Base-by-base conservation (phyloP, 2,888 invertebrate species). In the Zootermopsis nevadensis region DNA sequence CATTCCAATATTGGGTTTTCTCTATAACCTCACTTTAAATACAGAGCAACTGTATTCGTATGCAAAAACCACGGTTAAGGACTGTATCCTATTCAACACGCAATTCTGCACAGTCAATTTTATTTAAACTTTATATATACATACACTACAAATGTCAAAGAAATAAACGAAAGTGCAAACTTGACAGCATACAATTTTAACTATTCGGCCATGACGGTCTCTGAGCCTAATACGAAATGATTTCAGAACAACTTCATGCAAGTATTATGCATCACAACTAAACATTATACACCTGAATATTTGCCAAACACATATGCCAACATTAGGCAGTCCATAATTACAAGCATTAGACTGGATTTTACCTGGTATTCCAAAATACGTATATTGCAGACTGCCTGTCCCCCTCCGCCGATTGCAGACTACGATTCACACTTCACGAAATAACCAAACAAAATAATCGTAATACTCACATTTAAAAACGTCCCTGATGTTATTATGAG, bases 381-480 rank as follows among this genome's bases (percentile, higher is more conserved):
- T 80, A 66, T 66, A 80, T 80, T 66, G 80, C 60, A 55, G 82
- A 74, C 31, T 74, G 60, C 55, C 74, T 76, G 42, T 74, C 33
- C 74, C 82, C 35, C 69, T 82, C 82, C 74, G 82, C 74, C 83
- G 55, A 67, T 30, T 55, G 72, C 77, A 79, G 35, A 24, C 48
- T 81, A 42, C 53, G 53, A 35, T 48, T 30, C 55, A 48, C 74
- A 15, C 35, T 10, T 76, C 24, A 19, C 69, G 35, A 38, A 80
- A 69, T 80, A 31, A 38, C 35, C 12, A 19, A 66, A 79, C 66
- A 15, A 79, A 55, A 79, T 60, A 79, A 79, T 24, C 33, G 30
- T 10, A 35, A 80, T 84, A 85, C 83, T 86, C 77, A 86, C 86
- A 85, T 84, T 84, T 83, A 81, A 84, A 83, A 84, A 84, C 79